phyloP scores from a whole-genome alignment of 2,797 vertebrate species.

The Helarctos malayanus region DNA sequence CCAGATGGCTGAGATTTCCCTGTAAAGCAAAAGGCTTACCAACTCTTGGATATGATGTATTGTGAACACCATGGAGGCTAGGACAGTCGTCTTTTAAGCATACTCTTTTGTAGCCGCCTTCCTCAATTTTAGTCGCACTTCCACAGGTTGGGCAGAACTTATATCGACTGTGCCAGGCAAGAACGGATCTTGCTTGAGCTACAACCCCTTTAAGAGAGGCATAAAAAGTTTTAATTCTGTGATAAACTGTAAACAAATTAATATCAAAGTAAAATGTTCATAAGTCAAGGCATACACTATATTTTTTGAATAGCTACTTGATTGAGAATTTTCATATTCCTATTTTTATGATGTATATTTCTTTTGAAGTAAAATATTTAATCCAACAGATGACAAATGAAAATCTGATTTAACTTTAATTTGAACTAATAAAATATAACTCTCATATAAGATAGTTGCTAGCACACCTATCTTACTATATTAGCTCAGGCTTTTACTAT shows the following conservation, averaged over 20 bases:
- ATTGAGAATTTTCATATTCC: not conserved
- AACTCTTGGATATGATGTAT: conserved; percentile 96
- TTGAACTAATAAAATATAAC: conserved; percentile 43
- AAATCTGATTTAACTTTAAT: conserved; percentile 66
- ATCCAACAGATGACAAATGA: conserved; percentile 25
- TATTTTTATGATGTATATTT: conserved; percentile 38
- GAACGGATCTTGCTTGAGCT: conserved; percentile 95
- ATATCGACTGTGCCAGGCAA: conserved; percentile 95
- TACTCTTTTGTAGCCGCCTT: conserved; percentile 95
- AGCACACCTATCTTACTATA: not conserved
- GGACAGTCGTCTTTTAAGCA: conserved; percentile 92
- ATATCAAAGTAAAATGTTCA: not conserved
- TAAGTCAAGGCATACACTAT: not conserved
- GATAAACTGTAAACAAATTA: conserved; percentile 4
- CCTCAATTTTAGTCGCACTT: conserved; percentile 91
- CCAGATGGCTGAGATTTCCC: not conserved
- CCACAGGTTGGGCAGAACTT: conserved; percentile 96
- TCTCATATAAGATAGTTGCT: not conserved
- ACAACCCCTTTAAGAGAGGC: conserved; percentile 91
- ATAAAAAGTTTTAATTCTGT: conserved; percentile 13
- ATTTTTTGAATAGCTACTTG: not conserved
- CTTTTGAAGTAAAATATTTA: conserved; percentile 46
- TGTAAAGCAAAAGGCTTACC: conserved; percentile 89
- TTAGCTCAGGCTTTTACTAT: not conserved
- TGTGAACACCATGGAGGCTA: conserved; percentile 95